These are phyloP conservation scores for Archips crataeganus DNA, from an alignment of 2,888 invertebrate genomes.

Conservation along the genomic window DNA sequence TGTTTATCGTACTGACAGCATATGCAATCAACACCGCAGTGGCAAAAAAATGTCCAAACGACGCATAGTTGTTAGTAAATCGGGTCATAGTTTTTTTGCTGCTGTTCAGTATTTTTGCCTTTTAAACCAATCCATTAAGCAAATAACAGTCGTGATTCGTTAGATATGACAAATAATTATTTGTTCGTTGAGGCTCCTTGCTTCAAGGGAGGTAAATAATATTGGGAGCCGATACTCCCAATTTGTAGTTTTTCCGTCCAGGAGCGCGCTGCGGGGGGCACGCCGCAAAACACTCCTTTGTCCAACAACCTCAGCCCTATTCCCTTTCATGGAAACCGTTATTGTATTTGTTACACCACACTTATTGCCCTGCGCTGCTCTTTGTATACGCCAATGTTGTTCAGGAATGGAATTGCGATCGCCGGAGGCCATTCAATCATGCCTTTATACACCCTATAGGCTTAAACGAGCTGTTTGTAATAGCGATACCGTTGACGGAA, in stretches of 20 bases:
- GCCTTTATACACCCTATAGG: slow-evolving; percentile 49
- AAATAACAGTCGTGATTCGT: not conserved
- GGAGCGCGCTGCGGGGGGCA: slow-evolving; percentile 64
- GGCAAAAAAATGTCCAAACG: not conserved
- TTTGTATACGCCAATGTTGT: slow-evolving; percentile 58
- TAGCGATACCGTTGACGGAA: slow-evolving; percentile 49
- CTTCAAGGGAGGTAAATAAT: not conserved
- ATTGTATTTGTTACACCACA: slow-evolving; percentile 62
- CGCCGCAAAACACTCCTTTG: slow-evolving; percentile 67
- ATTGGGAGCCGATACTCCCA: slow-evolving; percentile 44
- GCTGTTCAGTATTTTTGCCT: not conserved
- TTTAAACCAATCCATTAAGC: not conserved
- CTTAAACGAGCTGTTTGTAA: slow-evolving; percentile 59
- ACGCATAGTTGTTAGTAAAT: not conserved
- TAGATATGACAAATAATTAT: not conserved
- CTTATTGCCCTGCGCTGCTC: slow-evolving; percentile 61
- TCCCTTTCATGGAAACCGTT: slow-evolving; percentile 72
- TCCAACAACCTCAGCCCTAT: slow-evolving; percentile 63
- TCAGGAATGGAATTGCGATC: slow-evolving; percentile 60
- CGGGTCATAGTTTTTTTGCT: not conserved
- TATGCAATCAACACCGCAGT: not conserved
- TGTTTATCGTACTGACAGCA: not conserved
- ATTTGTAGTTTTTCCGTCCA: slow-evolving; percentile 69
- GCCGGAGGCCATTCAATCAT: slow-evolving; percentile 59
- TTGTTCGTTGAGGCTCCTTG: not conserved